A percentile compares a stretch with the other conserved stretches of the same genome.
phyloP scores from a whole-genome alignment of 1,140 invertebrate genomes.

The Drosophila murphyi region DNA sequence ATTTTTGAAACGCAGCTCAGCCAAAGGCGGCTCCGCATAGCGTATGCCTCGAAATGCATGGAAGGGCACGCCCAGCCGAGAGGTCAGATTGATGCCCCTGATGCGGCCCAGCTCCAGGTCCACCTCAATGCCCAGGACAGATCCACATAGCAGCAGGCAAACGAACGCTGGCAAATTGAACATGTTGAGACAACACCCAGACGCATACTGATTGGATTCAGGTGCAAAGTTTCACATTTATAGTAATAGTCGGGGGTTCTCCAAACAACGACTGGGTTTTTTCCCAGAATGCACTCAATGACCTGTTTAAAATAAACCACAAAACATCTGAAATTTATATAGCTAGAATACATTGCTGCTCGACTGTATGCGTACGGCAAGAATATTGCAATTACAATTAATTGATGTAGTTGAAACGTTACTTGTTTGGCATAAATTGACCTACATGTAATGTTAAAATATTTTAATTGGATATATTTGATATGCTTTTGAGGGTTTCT shows the following conservation, averaged over 20 bases:
- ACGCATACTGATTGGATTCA: constrained; percentile 6
- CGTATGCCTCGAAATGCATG: constrained; percentile 88
- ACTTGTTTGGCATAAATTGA: too few species aligned
- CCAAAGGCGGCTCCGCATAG: constrained; percentile 86
- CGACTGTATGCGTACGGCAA: neutral
- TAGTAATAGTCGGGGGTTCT: neutral
- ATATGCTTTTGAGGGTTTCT: too few species aligned
- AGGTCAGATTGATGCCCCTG: constrained; percentile 56
- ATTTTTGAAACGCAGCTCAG: constrained; percentile 65
- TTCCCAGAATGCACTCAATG: neutral
- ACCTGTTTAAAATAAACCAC: neutral
- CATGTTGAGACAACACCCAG: constrained; percentile 1
- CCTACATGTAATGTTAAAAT: too few species aligned
- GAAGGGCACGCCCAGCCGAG: constrained; percentile 84
- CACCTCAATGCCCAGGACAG: constrained; percentile 43
- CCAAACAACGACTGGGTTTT: neutral
- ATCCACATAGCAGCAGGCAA: neutral
- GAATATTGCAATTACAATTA: neutral
- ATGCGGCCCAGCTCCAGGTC: constrained; percentile 64
- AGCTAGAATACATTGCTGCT: neutral
- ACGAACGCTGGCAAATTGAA: constrained; percentile 3
- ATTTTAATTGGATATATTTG: too few species aligned
- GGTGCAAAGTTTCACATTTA: constrained; percentile 14
- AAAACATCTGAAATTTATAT: neutral
- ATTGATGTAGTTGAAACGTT: neutral